These are phyloP conservation scores for Gymnorhina tibicen DNA, from an alignment of 2,113 vertebrate genomes.

Conservation along the genomic window DNA sequence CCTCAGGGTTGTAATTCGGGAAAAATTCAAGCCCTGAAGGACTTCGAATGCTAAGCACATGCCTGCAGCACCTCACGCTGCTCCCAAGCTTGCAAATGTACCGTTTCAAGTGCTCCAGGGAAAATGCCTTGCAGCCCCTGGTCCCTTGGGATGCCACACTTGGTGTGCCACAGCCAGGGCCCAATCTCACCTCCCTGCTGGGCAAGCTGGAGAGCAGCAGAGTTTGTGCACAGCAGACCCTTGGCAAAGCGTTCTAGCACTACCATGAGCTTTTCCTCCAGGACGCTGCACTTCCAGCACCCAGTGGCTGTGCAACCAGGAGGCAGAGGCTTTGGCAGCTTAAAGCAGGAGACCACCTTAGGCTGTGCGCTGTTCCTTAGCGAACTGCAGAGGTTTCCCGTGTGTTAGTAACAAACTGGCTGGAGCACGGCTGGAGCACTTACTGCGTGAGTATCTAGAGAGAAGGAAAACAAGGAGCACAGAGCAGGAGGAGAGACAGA, in stretches of 20 bases:
- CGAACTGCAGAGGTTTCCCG: background rate
- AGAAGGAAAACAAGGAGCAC: background rate
- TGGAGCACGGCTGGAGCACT: background rate
- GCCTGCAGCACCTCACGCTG: fast-evolving
- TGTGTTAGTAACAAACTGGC: background rate
- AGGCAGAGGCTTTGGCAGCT: background rate
- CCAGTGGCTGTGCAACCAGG: fast-evolving
- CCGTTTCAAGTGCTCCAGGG: fast-evolving
- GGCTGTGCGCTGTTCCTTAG: background rate
- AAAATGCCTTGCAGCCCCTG: background rate
- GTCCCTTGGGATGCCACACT: background rate
- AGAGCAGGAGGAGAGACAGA: background rate
- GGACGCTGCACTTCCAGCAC: background rate
- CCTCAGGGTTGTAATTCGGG: background rate
- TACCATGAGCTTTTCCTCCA: background rate
- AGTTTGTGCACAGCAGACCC: background rate
- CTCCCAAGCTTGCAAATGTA: background rate
- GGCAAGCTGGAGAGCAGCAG: background rate
- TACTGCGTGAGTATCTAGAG: background rate
- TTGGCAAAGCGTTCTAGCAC: background rate
- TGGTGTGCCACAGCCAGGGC: background rate
- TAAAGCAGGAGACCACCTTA: background rate
- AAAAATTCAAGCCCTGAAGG: background rate
- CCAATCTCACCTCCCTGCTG: background rate
- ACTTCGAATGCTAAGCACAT: fast-evolving